Evolutionary conservation across 2,888 invertebrate species (phyloP).

Genomic region (Hetaerina titia): DNA sequence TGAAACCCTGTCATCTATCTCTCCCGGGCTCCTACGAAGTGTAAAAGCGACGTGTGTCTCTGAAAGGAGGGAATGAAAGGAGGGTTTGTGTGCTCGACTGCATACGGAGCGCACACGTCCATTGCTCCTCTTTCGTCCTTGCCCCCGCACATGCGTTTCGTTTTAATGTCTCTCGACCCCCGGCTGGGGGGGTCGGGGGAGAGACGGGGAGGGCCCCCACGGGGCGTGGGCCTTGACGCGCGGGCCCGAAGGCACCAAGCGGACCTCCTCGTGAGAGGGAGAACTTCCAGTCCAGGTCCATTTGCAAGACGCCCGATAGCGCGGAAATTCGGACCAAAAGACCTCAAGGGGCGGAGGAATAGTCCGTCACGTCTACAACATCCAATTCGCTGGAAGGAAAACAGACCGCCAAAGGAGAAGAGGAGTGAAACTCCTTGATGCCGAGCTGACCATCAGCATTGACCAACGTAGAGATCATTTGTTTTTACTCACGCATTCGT

Average conservation of each 20-base stretch:
- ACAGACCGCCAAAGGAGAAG: too few species aligned
- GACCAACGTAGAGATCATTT: too few species aligned
- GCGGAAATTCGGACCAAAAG: too few species aligned
- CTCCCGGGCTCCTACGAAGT: not conserved
- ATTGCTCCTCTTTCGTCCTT: not conserved
- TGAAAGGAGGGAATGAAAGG: not conserved
- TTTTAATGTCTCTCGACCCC: not conserved
- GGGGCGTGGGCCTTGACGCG: not conserved
- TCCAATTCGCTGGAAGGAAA: too few species aligned
- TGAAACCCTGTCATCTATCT: not conserved
- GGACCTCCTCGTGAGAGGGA: not conserved
- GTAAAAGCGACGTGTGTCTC: not conserved
- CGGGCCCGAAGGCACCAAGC: not conserved
- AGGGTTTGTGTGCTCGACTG: not conserved
- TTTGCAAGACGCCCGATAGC: too few species aligned
- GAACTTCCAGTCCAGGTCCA: too few species aligned
- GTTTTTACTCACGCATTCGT: too few species aligned
- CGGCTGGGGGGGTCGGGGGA: not conserved
- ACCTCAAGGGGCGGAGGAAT: too few species aligned
- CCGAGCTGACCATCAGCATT: too few species aligned
- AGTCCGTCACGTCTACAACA: too few species aligned
- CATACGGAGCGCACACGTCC: not conserved
- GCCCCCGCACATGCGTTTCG: not conserved
- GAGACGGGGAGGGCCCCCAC: not conserved
- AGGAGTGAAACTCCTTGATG: too few species aligned